Evolutionary conservation across 1,140 invertebrate species (phyloP).

Genomic region (Cydia fagiglandana): DNA sequence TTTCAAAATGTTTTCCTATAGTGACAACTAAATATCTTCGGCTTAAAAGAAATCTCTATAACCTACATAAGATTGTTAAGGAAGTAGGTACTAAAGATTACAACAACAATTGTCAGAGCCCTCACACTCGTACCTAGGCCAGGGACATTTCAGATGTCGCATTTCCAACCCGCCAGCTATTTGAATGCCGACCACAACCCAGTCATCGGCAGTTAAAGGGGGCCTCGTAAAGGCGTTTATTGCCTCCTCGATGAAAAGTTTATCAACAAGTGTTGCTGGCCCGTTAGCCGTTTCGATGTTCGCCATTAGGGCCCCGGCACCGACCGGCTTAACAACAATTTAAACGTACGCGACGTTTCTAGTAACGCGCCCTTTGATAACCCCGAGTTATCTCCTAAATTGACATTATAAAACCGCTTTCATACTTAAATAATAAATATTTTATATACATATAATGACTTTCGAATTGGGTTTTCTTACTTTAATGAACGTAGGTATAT

Average conservation of each 20-base stretch:
- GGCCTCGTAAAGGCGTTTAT: slow-evolving; percentile 22
- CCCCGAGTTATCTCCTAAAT: background rate
- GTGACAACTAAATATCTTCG: background rate
- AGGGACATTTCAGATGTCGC: background rate
- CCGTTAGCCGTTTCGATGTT: slow-evolving; percentile 11
- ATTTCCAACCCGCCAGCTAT: background rate
- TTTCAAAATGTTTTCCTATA: background rate
- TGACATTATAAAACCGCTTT: background rate
- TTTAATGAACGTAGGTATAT: background rate
- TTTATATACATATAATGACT: background rate
- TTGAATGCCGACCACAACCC: slow-evolving; percentile 22
- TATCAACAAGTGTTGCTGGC: slow-evolving; percentile 24
- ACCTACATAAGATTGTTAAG: background rate
- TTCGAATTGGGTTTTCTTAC: background rate
- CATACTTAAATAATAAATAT: slow-evolving; percentile 1
- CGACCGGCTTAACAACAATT: background rate
- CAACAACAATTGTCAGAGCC: background rate
- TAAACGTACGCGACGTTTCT: background rate
- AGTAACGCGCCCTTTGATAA: slow-evolving; percentile 16
- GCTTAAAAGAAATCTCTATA: background rate
- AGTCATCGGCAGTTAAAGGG: slow-evolving; percentile 1
- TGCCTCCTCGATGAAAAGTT: slow-evolving; percentile 26
- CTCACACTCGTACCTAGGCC: background rate
- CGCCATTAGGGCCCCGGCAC: slow-evolving; percentile 5
- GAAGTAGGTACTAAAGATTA: background rate